A percentile compares a stretch with the other conserved stretches of the same genome.
These are phyloP conservation scores for Thermophis baileyi DNA, from an alignment of 2,113 vertebrate species.

Conservation along the genomic window DNA sequence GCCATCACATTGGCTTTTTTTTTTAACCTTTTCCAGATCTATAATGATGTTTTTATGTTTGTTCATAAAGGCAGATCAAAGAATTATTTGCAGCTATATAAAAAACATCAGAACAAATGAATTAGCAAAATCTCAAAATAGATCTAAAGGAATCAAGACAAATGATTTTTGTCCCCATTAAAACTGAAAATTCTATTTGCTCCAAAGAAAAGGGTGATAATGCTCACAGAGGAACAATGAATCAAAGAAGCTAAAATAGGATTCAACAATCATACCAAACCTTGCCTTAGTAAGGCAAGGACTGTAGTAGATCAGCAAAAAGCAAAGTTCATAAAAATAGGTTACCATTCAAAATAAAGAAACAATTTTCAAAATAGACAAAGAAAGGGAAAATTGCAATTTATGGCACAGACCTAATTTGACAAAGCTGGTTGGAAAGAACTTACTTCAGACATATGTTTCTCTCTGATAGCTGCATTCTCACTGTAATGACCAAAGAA, in stretches of 20 bases:
- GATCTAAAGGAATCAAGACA: neutral
- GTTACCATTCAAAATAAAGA: neutral
- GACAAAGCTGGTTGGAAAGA: conserved; percentile 14
- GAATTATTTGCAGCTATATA: neutral
- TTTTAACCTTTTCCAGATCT: neutral
- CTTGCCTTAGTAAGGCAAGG: neutral
- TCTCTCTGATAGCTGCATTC: conserved; percentile 18
- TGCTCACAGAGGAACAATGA: neutral
- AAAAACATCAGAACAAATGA: neutral
- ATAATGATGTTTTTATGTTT: neutral
- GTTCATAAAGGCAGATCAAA: neutral
- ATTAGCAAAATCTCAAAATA: neutral
- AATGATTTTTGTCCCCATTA: neutral
- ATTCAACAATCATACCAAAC: neutral
- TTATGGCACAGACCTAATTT: conserved; percentile 13
- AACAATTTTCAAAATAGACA: neutral
- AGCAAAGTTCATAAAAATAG: neutral
- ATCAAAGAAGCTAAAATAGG: neutral
- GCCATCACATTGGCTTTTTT: neutral
- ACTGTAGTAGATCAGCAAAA: conserved; percentile 9
- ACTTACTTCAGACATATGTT: conserved; percentile 4
- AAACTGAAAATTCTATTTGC: conserved; percentile 19
- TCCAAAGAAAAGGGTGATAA: conserved; percentile 3
- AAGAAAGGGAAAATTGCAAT: neutral
- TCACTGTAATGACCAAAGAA: neutral